Evolutionary conservation across 1,140 invertebrate species (phyloP), one percentile per base, ranked within the genome.

Genomic region (Hyles euphorbiae): DNA sequence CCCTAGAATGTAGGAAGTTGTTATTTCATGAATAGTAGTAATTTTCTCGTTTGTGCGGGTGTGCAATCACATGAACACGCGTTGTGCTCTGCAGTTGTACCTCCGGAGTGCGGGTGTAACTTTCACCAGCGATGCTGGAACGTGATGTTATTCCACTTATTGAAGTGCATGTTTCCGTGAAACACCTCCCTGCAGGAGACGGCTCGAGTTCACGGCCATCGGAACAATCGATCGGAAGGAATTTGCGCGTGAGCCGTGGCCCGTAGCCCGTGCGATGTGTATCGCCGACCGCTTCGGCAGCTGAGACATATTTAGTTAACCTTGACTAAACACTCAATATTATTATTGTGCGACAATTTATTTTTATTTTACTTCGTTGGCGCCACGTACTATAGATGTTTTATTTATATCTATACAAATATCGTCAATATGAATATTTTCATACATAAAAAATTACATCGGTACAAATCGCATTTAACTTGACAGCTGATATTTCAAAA

Each of bases 171-270:
- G 64, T 78, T 78, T 80, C 69, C 65, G 58, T 72, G 72, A 72
- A 78, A 67, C 68, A 62, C 55, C 48, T 40, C 55, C 40, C 61
- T 48, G 52, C 52, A 70, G 75, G 74, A 80, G 72, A 56, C 67
- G 72, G 70, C 61, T 73, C 64, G 74, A 69, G 81, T 84, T 83
- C 83, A 87, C 73, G 81, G 80, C 72, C 83, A 76, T 47, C 63
- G 67, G 65, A 82, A 82, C 78, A 84, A 87, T 87, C 78, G 81
- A 83, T 83, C 74, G 72, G 64, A 60, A 60, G 64, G 71, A 75
- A 70, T 75, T 76, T 53, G 51, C 53, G 68, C 65, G 63, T 71
- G 71, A 65, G 65, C 55, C 62, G 59, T 63, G 60, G 62, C 60
- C 54, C 36, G 51, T 57, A 61, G 52, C 36, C 36, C 36, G 5